phyloP scores from a whole-genome alignment of 2,113 vertebrate genomes.

The Elanus axillaris region DNA sequence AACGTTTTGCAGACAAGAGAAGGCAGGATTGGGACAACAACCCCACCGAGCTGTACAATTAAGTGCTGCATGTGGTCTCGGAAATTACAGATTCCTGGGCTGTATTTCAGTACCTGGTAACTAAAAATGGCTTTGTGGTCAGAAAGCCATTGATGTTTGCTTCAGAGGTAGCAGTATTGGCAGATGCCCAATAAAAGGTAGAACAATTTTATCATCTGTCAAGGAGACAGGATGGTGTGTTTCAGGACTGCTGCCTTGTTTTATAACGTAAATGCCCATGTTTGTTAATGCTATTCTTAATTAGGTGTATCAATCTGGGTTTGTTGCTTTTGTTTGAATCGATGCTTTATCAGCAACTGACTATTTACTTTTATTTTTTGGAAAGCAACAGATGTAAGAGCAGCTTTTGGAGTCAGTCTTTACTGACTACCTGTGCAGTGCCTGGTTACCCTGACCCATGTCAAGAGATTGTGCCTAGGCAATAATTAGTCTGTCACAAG shows the following conservation, averaged over 20 bases:
- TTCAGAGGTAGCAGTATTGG: conserved; percentile 8
- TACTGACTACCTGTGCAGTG: neutral
- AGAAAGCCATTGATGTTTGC: conserved; percentile 25
- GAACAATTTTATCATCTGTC: conserved; percentile 29
- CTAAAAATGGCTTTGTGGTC: conserved; percentile 42
- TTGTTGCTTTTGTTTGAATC: neutral
- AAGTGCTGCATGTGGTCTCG: neutral
- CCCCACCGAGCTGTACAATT: neutral
- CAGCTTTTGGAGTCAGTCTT: neutral
- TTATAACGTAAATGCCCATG: neutral
- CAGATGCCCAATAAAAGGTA: conserved; percentile 23
- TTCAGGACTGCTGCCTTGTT: neutral
- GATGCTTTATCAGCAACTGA: neutral
- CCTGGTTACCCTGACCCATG: neutral
- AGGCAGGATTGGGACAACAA: neutral
- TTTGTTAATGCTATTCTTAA: conserved; percentile 12
- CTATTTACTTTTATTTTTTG: neutral
- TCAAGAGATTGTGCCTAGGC: neutral
- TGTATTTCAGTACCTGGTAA: conserved; percentile 38
- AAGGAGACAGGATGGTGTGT: conserved; percentile 28
- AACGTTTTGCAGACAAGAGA: neutral
- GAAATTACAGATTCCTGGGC: neutral
- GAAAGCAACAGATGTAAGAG: neutral
- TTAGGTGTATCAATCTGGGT: neutral
- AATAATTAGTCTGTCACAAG: neutral